phyloP scores from a whole-genome alignment of 2,797 vertebrate genomes.

The Sciurus carolinensis region DNA sequence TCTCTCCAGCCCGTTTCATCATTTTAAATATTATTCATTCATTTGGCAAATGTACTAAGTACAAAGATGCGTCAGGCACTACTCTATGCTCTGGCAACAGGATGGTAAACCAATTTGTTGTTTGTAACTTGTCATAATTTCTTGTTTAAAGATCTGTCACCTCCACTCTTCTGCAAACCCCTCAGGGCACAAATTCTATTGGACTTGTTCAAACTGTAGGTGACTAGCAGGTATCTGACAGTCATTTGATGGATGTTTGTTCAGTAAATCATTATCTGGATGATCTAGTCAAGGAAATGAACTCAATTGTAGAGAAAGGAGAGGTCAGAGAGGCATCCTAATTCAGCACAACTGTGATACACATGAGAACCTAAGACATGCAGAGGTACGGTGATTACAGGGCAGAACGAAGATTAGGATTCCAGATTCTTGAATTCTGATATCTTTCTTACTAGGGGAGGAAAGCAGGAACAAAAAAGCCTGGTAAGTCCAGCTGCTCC shows the following conservation, averaged over 20 bases:
- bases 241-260: neutral
- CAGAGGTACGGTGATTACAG: constrained; percentile 1
- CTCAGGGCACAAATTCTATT: neutral
- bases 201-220: neutral
- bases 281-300: neutral
- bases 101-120: neutral
- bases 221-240: neutral
- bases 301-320: neutral
- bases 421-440: neutral
- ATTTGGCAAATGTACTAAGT: neutral
- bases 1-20: neutral
- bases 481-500: accelerated
- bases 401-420: neutral
- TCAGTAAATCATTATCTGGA: neutral
- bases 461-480: neutral
- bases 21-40: constrained; percentile 39
- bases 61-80: neutral
- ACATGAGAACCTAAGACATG: neutral
- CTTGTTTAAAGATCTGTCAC: constrained; percentile 8
- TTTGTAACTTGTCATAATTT: neutral
- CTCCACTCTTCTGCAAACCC: neutral
- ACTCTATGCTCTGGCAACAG: neutral
- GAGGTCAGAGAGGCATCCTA: neutral
- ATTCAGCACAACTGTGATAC: neutral
- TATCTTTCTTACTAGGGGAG: neutral